Percentiles rank a stretch among this genome's conserved stretches.
phyloP scores from a whole-genome alignment of 2,797 vertebrate species.

The Nyctalus aviator region DNA sequence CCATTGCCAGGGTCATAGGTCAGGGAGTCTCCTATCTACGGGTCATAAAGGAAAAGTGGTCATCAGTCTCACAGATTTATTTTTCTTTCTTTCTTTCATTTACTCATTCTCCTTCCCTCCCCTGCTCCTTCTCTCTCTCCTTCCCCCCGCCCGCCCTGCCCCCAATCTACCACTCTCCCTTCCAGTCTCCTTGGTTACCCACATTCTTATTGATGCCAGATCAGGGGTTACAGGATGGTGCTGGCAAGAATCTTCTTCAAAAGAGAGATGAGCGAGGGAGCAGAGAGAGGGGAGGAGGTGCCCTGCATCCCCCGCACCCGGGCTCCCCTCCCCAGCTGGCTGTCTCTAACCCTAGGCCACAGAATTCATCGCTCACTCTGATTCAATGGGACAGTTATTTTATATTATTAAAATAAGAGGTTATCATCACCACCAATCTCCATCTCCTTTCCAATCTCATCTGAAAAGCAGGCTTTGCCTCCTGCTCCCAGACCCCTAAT shows the following conservation, averaged over 20 bases:
- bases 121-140: rapidly evolving
- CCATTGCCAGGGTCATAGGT: neutral
- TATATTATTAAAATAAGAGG: conserved; percentile 85
- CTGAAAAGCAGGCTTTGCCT: conserved; percentile 80
- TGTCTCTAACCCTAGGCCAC: conserved; percentile 76
- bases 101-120: rapidly evolving
- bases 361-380: conserved; percentile 82
- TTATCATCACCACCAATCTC: conserved; percentile 80
- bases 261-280: conserved; percentile 1
- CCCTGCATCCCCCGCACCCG: too few relatives aligned
- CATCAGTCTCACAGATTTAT: neutral
- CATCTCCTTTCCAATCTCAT: conserved; percentile 83
- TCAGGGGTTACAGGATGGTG: neutral
- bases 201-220: neutral
- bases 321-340: neutral
- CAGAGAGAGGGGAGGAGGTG: neutral
- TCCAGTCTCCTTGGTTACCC: neutral
- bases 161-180: neutral
- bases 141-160: neutral
- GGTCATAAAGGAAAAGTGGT: neutral
- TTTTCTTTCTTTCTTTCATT: neutral
- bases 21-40: neutral
- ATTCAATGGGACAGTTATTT: conserved; percentile 84
- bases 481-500: conserved; percentile 80
- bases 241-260: neutral